These are phyloP conservation scores for Dicycla oo DNA, from an alignment of 2,888 invertebrate genomes.

Conservation along the genomic window DNA sequence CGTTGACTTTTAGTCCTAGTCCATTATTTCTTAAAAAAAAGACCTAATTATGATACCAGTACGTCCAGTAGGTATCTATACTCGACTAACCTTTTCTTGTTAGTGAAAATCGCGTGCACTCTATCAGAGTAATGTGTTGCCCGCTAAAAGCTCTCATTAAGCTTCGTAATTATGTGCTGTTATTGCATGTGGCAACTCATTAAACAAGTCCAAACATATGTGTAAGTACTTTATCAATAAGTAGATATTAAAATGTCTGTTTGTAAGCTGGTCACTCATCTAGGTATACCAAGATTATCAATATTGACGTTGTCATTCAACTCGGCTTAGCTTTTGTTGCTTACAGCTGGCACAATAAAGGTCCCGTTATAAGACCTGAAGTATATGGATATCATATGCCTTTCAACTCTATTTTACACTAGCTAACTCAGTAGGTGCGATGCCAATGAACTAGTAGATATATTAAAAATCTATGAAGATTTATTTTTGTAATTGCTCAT, in stretches of 20 bases:
- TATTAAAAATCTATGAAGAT: too few relatives aligned
- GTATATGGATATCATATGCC: background rate
- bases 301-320: constrained; percentile 6
- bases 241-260: constrained; percentile 25
- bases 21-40: background rate
- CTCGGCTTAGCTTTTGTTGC: background rate
- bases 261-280: constrained; percentile 13
- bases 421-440: background rate
- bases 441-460: background rate
- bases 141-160: constrained; percentile 64
- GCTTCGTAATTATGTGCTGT: constrained; percentile 61
- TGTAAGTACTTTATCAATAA: constrained; percentile 42
- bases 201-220: constrained; percentile 43
- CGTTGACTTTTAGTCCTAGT: background rate
- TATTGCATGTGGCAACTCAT: constrained; percentile 57
- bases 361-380: background rate
- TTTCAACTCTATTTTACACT: background rate
- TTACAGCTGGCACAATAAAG: constrained; percentile 4
- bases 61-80: background rate
- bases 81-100: constrained; percentile 47
- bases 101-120: constrained; percentile 55
- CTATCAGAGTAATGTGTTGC: constrained; percentile 49
- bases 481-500: background rate
- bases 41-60: background rate
- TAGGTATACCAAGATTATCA: too few relatives aligned